A percentile compares a stretch with the other conserved stretches of the same genome.
phyloP scores from a whole-genome alignment of 2,888 invertebrate species.

The Pandemis cinnamomeana region DNA sequence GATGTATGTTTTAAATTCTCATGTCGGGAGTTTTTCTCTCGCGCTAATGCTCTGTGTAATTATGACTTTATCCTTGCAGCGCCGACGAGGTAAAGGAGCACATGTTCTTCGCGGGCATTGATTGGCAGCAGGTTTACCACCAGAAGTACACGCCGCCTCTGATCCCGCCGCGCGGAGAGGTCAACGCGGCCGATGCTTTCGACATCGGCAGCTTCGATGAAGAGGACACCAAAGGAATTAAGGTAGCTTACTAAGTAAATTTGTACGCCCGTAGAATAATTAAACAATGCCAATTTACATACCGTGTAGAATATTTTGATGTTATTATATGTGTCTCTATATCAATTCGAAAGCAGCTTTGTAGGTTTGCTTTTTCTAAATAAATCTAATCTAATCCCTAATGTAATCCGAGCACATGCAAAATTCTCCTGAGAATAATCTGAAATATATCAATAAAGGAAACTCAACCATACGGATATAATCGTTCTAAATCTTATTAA shows the following conservation, averaged over 20 bases:
- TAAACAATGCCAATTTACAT: not conserved
- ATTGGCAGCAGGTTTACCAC: conserved; percentile 99
- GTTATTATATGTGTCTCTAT: too few species aligned
- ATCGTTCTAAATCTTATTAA: not conserved
- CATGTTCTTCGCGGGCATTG: conserved; percentile 98
- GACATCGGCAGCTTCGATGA: conserved; percentile 99
- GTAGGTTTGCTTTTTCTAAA: too few species aligned
- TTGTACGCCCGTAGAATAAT: not conserved
- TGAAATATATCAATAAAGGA: not conserved
- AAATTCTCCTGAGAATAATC: not conserved
- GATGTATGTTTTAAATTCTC: conserved; percentile 26
- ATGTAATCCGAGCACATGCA: not conserved
- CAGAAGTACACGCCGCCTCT: conserved; percentile 99
- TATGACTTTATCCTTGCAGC: conserved; percentile 76
- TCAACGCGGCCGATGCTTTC: conserved; percentile 99
- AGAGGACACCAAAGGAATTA: conserved; percentile 99
- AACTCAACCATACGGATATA: not conserved
- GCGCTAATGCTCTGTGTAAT: not conserved
- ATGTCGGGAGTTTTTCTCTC: conserved; percentile 21
- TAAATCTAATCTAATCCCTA: not conserved
- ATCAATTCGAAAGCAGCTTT: not conserved
- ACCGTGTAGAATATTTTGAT: not conserved
- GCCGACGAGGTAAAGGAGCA: conserved; percentile 99
- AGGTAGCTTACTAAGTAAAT: conserved; percentile 80
- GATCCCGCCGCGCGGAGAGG: conserved; percentile 99